These are phyloP conservation scores for Calliopsis andreniformis DNA, from an alignment of 1,140 invertebrate species.

Conservation along the genomic window DNA sequence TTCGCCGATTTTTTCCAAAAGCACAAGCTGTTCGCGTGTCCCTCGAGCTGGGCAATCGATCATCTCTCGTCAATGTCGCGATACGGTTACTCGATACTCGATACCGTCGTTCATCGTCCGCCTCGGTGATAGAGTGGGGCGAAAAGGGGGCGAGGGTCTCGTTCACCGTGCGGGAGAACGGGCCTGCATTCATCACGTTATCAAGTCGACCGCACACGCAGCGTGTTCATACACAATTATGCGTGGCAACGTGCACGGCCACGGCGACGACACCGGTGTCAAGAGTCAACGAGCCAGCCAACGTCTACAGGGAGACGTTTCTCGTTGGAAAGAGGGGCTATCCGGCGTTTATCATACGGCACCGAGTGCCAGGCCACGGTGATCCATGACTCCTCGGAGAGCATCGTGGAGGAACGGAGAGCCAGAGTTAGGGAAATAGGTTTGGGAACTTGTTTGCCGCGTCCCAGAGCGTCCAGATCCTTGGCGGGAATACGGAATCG, in stretches of 20 bases:
- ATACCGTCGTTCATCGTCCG: slow-evolving; percentile 61
- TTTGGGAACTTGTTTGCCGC: slow-evolving; percentile 80
- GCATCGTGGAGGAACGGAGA: slow-evolving; percentile 8
- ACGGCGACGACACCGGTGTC: slow-evolving; percentile 12
- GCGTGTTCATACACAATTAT: slow-evolving; percentile 82
- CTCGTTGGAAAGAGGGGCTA: slow-evolving; percentile 42
- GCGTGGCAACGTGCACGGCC: slow-evolving; percentile 76
- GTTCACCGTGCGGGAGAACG: slow-evolving; percentile 51
- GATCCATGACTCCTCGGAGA: slow-evolving; percentile 81
- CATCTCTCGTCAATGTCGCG: slow-evolving; percentile 42
- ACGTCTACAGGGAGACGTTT: slow-evolving; percentile 28
- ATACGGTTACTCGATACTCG: slow-evolving; percentile 49
- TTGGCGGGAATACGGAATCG: slow-evolving; percentile 77
- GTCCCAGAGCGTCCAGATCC: slow-evolving; percentile 63
- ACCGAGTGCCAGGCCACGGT: slow-evolving; percentile 72
- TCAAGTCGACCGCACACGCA: slow-evolving; percentile 75
- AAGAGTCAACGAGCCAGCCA: slow-evolving; percentile 28
- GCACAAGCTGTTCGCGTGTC: background rate
- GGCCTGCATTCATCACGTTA: slow-evolving; percentile 79
- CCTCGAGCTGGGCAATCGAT: slow-evolving; percentile 31
- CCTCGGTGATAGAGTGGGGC: slow-evolving; percentile 46
- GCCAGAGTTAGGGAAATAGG: slow-evolving; percentile 80
- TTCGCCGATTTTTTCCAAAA: background rate
- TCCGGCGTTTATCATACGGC: slow-evolving; percentile 66
- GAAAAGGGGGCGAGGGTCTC: slow-evolving; percentile 13